Conservation (phyloP, 2,797 vertebrate species). For the Lepilemur septentrionalis region DNA sequence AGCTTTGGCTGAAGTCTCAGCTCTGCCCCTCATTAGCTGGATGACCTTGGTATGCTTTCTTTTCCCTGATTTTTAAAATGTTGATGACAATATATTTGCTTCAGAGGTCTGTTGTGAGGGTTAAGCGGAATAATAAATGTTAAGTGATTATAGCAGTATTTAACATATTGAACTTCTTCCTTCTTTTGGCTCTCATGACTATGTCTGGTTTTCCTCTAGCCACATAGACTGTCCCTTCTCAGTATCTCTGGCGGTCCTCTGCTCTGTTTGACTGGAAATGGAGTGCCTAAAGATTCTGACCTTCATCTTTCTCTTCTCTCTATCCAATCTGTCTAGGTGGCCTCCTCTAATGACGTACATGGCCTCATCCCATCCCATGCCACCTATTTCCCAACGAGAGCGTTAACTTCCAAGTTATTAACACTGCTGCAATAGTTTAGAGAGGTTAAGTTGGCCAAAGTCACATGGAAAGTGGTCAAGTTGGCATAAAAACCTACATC, state of each 20-base stretch:
- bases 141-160: not conserved
- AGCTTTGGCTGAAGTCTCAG: not conserved
- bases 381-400: not conserved
- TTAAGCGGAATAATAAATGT: not conserved
- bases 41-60: not conserved
- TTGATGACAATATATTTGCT: not conserved
- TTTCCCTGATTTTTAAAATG: not conserved
- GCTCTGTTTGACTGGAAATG: not conserved
- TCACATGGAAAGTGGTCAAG: not conserved
- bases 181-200: not conserved
- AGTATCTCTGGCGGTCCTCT: not conserved
- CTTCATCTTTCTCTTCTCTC: not conserved
- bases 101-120: not conserved
- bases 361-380: not conserved
- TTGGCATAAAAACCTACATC: not conserved
- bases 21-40: not conserved
- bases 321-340: not conserved
- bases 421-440: not conserved
- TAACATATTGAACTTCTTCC: not conserved
- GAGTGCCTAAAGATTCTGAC: not conserved
- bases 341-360: not conserved
- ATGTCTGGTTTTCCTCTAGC: not conserved
- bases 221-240: not conserved
- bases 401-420: not conserved
- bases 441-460: not conserved